These are phyloP conservation scores for Notothenia rossii DNA, from an alignment of 2,113 vertebrate genomes.

Conservation along the genomic window DNA sequence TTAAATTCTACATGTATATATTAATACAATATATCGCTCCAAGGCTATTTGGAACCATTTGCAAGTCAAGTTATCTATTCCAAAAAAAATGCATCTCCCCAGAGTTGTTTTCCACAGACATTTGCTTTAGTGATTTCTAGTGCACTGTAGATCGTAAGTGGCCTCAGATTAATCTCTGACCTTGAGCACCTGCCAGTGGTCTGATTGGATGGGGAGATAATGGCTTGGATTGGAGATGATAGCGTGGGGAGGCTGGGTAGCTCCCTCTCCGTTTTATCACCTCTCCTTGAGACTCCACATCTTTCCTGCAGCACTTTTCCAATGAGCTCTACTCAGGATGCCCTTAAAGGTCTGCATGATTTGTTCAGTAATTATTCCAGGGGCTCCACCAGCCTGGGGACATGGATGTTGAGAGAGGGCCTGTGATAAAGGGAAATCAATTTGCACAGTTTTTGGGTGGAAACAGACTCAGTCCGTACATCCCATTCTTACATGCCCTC, in stretches of 20 bases:
- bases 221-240: slow-evolving; percentile 40
- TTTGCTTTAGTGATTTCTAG: slow-evolving; percentile 51
- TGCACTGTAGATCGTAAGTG: slow-evolving; percentile 37
- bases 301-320: slow-evolving; percentile 41
- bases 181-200: slow-evolving; percentile 62
- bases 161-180: slow-evolving; percentile 64
- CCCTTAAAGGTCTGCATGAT: slow-evolving; percentile 92
- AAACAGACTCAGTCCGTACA: slow-evolving; percentile 1
- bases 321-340: slow-evolving; percentile 89
- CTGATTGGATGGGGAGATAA: slow-evolving; percentile 60
- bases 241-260: slow-evolving; percentile 28
- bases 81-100: slow-evolving; percentile 50
- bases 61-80: slow-evolving; percentile 23
- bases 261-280: slow-evolving; percentile 45
- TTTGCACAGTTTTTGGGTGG: slow-evolving; percentile 15
- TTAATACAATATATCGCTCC: slow-evolving; percentile 1
- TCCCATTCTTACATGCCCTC: slow-evolving; percentile 83
- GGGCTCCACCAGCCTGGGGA: slow-evolving; percentile 87
- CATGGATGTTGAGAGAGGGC: slow-evolving; percentile 95
- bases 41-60: slow-evolving; percentile 38
- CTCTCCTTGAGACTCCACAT: slow-evolving; percentile 21
- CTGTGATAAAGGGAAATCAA: slow-evolving; percentile 55
- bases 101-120: slow-evolving; percentile 44
- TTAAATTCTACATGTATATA: background rate
- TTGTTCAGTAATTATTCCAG: slow-evolving; percentile 83